phyloP scores from a whole-genome alignment of 2,888 invertebrate genomes.

The Empis livida region DNA sequence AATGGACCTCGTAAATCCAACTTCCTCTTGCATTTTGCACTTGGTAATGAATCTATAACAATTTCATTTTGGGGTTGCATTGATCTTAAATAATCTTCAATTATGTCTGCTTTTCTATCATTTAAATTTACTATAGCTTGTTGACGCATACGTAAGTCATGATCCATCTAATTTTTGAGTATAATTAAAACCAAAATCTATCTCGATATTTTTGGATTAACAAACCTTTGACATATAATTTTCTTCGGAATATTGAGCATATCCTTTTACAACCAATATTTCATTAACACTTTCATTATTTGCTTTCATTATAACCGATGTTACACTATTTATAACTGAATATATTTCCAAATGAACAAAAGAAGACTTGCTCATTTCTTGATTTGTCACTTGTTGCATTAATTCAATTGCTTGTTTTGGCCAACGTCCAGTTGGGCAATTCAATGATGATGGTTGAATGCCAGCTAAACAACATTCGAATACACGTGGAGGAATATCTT shows the following conservation, averaged over 20 bases:
- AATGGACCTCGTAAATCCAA: slow-evolving; percentile 57
- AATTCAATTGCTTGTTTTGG: slow-evolving; percentile 38
- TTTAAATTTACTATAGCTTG: slow-evolving; percentile 13
- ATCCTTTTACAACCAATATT: slow-evolving; percentile 45
- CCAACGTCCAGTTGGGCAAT: slow-evolving; percentile 50
- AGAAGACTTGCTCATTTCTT: slow-evolving; percentile 1
- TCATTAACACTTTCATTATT: slow-evolving; percentile 46
- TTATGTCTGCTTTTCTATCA: slow-evolving; percentile 12
- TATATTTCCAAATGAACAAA: slow-evolving; percentile 36
- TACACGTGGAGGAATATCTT: slow-evolving; percentile 44
- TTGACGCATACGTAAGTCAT: slow-evolving; percentile 41
- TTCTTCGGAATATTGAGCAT: slow-evolving; percentile 59
- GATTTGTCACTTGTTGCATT: slow-evolving; percentile 34
- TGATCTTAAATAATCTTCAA: slow-evolving; percentile 25
- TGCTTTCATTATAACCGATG: slow-evolving; percentile 49
- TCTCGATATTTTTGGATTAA: not conserved
- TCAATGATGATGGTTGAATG: slow-evolving; percentile 52
- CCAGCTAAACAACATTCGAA: slow-evolving; percentile 59
- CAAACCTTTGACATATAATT: slow-evolving; percentile 60
- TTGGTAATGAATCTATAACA: slow-evolving; percentile 27
- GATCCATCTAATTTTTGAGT: slow-evolving; percentile 38
- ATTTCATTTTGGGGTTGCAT: slow-evolving; percentile 25
- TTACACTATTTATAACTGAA: slow-evolving; percentile 65
- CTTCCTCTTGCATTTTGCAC: slow-evolving; percentile 26
- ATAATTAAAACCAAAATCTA: too few relatives aligned